Base-by-base conservation (phyloP, 2,797 vertebrate genomes). In the Myotis vivesi region DNA sequence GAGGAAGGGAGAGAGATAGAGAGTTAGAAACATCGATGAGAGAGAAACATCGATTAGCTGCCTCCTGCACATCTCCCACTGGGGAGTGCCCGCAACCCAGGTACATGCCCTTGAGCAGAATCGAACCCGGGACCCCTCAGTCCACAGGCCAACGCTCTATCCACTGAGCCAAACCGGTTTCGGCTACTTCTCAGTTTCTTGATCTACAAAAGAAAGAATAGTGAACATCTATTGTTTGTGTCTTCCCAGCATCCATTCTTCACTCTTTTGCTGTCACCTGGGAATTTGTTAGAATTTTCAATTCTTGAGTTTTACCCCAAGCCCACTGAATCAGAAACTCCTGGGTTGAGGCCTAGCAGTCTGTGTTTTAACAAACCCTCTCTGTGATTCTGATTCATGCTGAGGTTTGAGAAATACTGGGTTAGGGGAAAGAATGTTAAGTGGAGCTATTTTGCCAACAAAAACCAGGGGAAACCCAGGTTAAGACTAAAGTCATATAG, bases 321-420 rank as follows among this genome's bases (percentile, higher is more conserved):
- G 71, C 57, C 68, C 59, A 79, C 44, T 91, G 38, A 95, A 80
- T 92, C 79, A 94, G 89, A 94, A 94, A 73, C 82, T 94, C 51
- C 22, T 62, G 46, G 57, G 71, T 49, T 72, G 30, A 71, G 51
- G 46, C 41, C 38, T 53, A 87, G 83, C 38, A 44, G 33, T 77
- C 57, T 87, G n/a, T 86, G 66, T 6, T 86, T 68, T 80, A 79
- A 71, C 73, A 88, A 91, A n/a, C 19, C 36, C 72, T 96, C 55
- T 59, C 77, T 46, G 89, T 92, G 68, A 91, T 89, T 89, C 57
- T 93, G 84, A 93, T 92, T 97, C 87, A 84, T 49, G 12, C 19
- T 62, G 53, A 88, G 80, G 62, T 68, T 57, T 87, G 53, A 83
- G 55, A 94, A 94, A 89, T n/a, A 36, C 30, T 57, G 36, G 57